Evolutionary conservation across 2,888 invertebrate genomes (phyloP).

Genomic region (Macrophya alboannulata): DNA sequence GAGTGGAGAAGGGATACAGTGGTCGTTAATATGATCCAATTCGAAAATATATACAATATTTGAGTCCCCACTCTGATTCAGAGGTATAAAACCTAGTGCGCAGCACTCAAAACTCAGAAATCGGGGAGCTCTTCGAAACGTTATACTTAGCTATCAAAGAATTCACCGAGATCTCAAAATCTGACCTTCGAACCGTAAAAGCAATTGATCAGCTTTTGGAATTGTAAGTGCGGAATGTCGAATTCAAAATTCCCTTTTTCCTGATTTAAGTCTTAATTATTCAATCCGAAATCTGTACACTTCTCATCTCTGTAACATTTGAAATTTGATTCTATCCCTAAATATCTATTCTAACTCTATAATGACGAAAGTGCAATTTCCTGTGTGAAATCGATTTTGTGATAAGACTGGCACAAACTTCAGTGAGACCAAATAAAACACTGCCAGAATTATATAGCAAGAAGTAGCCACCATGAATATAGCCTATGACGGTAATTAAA

Average conservation of each 20-base stretch:
- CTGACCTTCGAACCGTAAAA: background rate
- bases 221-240: constrained; percentile 10
- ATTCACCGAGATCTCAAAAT: background rate
- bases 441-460: background rate
- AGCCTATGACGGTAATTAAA: no score
- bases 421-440: background rate
- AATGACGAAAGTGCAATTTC: background rate
- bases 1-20: constrained; percentile 24
- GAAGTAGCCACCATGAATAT: no score
- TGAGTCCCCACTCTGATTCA: constrained; percentile 13
- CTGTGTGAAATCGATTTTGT: background rate
- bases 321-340: background rate
- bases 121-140: background rate
- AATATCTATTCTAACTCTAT: background rate
- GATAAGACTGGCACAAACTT: background rate
- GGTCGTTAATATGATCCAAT: constrained; percentile 2
- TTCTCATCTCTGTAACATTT: background rate
- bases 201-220: constrained; percentile 10
- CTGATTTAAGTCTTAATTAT: background rate
- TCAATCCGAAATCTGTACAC: background rate
- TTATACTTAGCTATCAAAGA: background rate
- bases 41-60: constrained; percentile 21
- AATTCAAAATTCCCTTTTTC: background rate
- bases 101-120: background rate
- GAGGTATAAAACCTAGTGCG: constrained; percentile 8